phyloP scores from a whole-genome alignment of 2,113 vertebrate species.

The Peucedramus taeniatus region DNA sequence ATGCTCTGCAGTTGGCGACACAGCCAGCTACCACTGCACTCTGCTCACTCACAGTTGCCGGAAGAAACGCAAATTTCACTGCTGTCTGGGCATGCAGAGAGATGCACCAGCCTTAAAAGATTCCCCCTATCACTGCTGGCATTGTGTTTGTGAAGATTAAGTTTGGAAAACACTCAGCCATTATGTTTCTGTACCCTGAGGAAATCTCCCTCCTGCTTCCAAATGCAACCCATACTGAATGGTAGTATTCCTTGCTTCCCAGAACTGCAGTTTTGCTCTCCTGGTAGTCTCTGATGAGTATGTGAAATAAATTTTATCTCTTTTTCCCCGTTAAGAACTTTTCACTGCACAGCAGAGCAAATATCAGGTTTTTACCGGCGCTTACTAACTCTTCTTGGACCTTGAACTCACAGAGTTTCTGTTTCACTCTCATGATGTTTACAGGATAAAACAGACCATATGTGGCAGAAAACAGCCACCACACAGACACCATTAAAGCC shows the following conservation, averaged over 20 bases:
- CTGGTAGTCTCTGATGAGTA: neutral
- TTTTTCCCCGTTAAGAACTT: neutral
- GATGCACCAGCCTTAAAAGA: neutral
- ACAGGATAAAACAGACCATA: neutral
- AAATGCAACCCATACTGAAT: neutral
- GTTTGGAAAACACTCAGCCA: neutral
- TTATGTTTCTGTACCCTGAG: fast-evolving
- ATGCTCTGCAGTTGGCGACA: neutral
- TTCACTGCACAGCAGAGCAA: neutral
- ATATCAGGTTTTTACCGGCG: neutral
- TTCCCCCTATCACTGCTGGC: neutral
- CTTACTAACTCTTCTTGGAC: neutral
- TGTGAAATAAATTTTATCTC: neutral
- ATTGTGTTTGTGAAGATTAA: neutral
- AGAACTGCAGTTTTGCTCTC: neutral
- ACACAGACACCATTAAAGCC: neutral
- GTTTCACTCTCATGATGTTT: neutral
- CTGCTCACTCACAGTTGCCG: neutral
- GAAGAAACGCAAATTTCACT: neutral
- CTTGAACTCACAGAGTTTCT: neutral
- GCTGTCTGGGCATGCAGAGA: neutral
- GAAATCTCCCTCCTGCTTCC: neutral
- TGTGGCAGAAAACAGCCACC: neutral
- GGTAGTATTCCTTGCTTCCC: neutral
- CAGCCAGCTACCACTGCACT: neutral